Evolutionary conservation across 2,888 invertebrate species (phyloP).

Genomic region (Trachelus troglodyta): DNA sequence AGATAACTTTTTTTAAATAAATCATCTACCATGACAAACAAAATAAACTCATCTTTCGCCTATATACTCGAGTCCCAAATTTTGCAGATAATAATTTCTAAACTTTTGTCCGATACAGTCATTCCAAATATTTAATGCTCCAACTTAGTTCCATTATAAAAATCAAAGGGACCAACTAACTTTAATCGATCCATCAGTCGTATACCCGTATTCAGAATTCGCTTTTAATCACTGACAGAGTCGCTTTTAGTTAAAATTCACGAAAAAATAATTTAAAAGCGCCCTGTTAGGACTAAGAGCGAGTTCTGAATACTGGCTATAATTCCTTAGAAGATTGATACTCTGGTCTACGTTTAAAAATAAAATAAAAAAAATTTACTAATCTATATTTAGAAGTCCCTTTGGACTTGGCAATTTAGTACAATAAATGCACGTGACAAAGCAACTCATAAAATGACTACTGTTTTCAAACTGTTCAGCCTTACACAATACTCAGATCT

Average conservation of each 20-base stretch:
- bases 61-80: background rate
- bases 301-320: too few species aligned
- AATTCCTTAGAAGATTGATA: background rate
- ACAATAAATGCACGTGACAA: background rate
- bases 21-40: conserved; percentile 27
- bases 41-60: conserved; percentile 28
- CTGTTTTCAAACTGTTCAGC: background rate
- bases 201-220: background rate
- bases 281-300: too few species aligned
- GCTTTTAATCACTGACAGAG: too few species aligned
- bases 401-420: background rate
- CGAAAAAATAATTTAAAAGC: too few species aligned
- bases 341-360: background rate
- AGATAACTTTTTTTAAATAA: conserved; percentile 24
- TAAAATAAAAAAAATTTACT: background rate
- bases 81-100: background rate
- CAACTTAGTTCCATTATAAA: background rate
- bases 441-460: background rate
- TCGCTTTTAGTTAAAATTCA: too few species aligned
- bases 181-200: background rate
- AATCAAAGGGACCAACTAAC: background rate
- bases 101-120: background rate
- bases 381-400: background rate
- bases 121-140: too few species aligned
- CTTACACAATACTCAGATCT: background rate